These are phyloP conservation scores for Eupithecia centaureata DNA, from an alignment of 2,888 invertebrate species.

Conservation along the genomic window DNA sequence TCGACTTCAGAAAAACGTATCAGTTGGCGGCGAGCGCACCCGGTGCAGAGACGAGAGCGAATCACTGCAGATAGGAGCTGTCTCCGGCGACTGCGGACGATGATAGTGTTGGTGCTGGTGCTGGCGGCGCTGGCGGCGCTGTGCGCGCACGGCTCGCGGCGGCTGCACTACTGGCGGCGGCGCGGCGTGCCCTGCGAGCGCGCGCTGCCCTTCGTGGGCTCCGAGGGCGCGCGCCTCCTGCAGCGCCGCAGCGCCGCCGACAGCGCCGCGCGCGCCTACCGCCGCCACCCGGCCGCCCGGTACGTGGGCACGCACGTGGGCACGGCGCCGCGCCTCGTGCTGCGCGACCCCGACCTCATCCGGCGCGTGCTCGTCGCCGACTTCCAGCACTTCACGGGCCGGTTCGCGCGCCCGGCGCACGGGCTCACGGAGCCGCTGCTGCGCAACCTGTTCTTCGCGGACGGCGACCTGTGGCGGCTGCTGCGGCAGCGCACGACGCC, in stretches of 20 bases:
- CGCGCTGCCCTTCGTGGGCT: slow-evolving; percentile 63
- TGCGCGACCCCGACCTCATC: slow-evolving; percentile 63
- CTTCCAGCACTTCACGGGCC: slow-evolving; percentile 52
- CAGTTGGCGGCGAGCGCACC: slow-evolving; percentile 19
- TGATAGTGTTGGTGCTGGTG: slow-evolving; percentile 31
- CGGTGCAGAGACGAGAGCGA: no score
- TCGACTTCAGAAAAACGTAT: slow-evolving; percentile 1
- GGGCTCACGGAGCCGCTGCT: slow-evolving; percentile 62
- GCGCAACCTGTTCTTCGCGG: slow-evolving; percentile 64
- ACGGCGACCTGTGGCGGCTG: slow-evolving; percentile 67
- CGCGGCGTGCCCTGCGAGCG: slow-evolving; percentile 60
- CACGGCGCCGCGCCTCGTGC: slow-evolving; percentile 54
- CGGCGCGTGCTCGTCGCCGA: slow-evolving; percentile 61
- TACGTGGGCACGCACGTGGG: slow-evolving; percentile 63
- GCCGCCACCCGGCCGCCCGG: slow-evolving; percentile 59
- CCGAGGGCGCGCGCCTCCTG: slow-evolving; percentile 53
- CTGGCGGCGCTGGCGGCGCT: slow-evolving; percentile 45
- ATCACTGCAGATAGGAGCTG: no score
- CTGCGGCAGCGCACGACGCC: slow-evolving; percentile 68
- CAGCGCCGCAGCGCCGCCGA: slow-evolving; percentile 53
- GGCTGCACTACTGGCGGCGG: slow-evolving; percentile 58
- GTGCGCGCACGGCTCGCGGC: slow-evolving; percentile 57
- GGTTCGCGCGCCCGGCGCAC: slow-evolving; percentile 42
- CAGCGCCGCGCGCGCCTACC: slow-evolving; percentile 56
- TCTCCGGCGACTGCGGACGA: neutral